Evolutionary conservation across 2,888 invertebrate species (phyloP).

Genomic region (Calliopum simillimum): DNA sequence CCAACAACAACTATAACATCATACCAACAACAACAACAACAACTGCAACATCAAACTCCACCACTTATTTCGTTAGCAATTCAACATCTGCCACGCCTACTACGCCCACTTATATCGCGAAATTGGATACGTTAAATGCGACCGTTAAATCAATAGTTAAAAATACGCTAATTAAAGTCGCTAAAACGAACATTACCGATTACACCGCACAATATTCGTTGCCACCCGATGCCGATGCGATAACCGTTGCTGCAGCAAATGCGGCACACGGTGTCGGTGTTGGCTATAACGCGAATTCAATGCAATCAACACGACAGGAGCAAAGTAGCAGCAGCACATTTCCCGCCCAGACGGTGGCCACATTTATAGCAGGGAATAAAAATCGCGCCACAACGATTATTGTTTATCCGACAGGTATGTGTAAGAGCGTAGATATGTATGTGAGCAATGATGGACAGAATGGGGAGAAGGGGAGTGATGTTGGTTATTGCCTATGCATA

Average conservation of each 20-base stretch:
- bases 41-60: neutral
- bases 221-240: constrained; percentile 37
- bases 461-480: too few relatives aligned
- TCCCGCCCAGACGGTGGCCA: constrained; percentile 63
- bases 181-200: constrained; percentile 48
- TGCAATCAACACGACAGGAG: constrained; percentile 38
- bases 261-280: neutral
- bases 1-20: constrained; percentile 30
- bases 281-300: constrained; percentile 32
- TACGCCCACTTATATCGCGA: constrained; percentile 20
- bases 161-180: constrained; percentile 53
- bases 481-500: too few relatives aligned
- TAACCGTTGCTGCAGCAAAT: constrained; percentile 33
- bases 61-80: neutral
- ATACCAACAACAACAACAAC: constrained; percentile 26
- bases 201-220: constrained; percentile 48
- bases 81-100: constrained; percentile 10
- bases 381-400: constrained; percentile 80
- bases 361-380: constrained; percentile 69
- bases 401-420: constrained; percentile 78
- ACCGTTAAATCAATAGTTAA: constrained; percentile 53
- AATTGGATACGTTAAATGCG: constrained; percentile 39
- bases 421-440: neutral
- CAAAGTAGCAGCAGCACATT: constrained; percentile 47
- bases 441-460: too few relatives aligned